A percentile compares a stretch with the other conserved stretches of the same genome.
These are phyloP conservation scores for Tympanoctomys barrerae DNA, from an alignment of 2,797 vertebrate species.

Conservation along the genomic window DNA sequence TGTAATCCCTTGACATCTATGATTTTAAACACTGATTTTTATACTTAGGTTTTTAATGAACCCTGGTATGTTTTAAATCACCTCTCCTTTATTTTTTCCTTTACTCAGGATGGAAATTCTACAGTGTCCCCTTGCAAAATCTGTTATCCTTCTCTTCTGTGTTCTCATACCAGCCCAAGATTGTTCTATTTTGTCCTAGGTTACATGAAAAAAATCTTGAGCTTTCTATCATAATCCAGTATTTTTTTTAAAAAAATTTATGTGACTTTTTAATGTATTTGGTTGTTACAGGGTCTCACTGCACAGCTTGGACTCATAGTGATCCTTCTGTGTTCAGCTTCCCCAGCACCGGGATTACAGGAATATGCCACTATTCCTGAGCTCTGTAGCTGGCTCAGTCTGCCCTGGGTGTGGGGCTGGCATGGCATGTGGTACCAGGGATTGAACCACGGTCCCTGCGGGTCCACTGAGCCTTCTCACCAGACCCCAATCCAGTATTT, in stretches of 20 bases:
- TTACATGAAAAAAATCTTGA: background rate
- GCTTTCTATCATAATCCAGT: background rate
- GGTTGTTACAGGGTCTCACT: too few relatives aligned
- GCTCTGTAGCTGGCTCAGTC: too few relatives aligned
- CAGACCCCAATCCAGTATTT: background rate
- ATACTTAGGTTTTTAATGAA: background rate
- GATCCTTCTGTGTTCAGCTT: too few relatives aligned
- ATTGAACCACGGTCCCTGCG: too few relatives aligned
- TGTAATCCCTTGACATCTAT: constrained; percentile 16
- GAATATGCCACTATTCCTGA: too few relatives aligned
- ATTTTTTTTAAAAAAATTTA: background rate
- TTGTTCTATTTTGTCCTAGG: background rate
- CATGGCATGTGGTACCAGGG: too few relatives aligned
- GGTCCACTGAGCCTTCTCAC: too few relatives aligned
- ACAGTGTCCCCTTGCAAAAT: background rate
- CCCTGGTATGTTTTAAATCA: constrained; percentile 53
- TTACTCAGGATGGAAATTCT: background rate
- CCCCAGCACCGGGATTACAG: too few relatives aligned
- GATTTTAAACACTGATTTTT: background rate
- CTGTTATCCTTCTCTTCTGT: background rate
- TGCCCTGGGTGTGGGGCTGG: too few relatives aligned
- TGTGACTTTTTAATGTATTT: too few relatives aligned
- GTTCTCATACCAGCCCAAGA: background rate
- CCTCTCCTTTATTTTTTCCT: background rate
- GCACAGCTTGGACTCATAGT: too few relatives aligned